These are phyloP conservation scores for Aldrovandia affinis DNA, from an alignment of 2,797 vertebrate genomes.

Conservation along the genomic window DNA sequence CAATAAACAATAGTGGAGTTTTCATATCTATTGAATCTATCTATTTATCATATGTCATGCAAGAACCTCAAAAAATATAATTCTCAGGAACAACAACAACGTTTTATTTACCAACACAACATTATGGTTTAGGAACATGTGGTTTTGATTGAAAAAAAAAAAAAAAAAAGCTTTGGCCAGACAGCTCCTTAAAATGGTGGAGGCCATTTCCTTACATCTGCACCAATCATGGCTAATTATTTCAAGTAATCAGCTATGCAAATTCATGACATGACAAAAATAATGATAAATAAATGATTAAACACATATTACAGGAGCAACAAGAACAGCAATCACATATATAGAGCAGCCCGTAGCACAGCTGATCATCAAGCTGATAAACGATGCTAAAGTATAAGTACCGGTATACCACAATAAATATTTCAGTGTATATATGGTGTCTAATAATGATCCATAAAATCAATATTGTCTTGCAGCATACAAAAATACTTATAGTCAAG, in stretches of 20 bases:
- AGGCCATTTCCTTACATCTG: neutral
- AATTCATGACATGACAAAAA: no score
- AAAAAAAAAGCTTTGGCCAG: neutral
- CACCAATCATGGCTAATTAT: neutral
- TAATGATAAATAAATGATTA: neutral
- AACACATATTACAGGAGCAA: neutral
- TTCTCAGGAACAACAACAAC: neutral
- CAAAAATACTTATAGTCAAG: neutral
- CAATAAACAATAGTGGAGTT: conserved; percentile 8
- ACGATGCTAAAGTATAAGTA: neutral
- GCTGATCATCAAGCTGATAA: neutral
- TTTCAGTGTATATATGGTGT: neutral
- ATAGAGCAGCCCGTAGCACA: neutral
- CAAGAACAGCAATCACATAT: neutral
- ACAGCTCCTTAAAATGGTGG: neutral
- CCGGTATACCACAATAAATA: neutral
- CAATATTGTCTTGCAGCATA: neutral
- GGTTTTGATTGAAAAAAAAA: neutral
- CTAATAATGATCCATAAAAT: neutral
- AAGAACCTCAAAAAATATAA: neutral
- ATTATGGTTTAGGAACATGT: neutral
- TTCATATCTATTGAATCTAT: no score
- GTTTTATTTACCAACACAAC: neutral
- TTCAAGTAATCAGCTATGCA: no score
- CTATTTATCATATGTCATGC: neutral